Evolutionary conservation across 2,113 vertebrate genomes (phyloP).

Genomic region (Salminus brasiliensis): DNA sequence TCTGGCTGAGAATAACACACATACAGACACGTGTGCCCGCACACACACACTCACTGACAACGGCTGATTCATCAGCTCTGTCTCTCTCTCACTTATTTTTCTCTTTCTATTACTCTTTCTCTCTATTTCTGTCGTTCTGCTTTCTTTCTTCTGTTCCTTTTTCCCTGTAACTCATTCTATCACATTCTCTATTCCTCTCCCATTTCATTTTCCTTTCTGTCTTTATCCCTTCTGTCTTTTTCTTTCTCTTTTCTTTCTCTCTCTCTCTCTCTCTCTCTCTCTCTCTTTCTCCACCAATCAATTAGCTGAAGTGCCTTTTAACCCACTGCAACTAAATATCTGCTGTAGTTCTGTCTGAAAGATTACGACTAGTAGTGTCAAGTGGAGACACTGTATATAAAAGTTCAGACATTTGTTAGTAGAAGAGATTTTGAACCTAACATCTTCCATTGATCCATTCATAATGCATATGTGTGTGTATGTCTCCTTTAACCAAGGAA

Average conservation of each 20-base stretch:
- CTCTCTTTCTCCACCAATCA: too few species aligned
- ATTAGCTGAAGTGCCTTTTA: too few species aligned
- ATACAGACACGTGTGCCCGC: slow-evolving; percentile 51
- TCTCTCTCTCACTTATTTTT: background rate
- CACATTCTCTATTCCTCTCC: background rate
- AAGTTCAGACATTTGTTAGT: too few species aligned
- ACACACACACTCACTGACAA: slow-evolving; percentile 57
- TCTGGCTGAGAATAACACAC: background rate
- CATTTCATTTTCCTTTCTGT: slow-evolving; percentile 18
- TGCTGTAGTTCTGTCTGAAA: too few species aligned
- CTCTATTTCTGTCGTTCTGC: slow-evolving; percentile 41
- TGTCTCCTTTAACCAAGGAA: too few species aligned
- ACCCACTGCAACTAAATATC: too few species aligned
- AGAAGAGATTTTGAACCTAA: too few species aligned
- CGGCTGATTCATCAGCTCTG: slow-evolving; percentile 60
- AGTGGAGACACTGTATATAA: too few species aligned
- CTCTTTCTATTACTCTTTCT: slow-evolving; percentile 7
- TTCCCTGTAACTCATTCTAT: background rate
- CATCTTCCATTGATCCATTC: too few species aligned
- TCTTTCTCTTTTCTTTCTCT: background rate
- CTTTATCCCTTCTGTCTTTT: slow-evolving; percentile 11
- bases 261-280: background rate
- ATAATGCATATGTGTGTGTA: too few species aligned
- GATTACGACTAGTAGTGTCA: too few species aligned
- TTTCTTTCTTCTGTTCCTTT: background rate